These are phyloP conservation scores for Labroides dimidiatus DNA, from an alignment of 2,797 vertebrate species.

Conservation along the genomic window DNA sequence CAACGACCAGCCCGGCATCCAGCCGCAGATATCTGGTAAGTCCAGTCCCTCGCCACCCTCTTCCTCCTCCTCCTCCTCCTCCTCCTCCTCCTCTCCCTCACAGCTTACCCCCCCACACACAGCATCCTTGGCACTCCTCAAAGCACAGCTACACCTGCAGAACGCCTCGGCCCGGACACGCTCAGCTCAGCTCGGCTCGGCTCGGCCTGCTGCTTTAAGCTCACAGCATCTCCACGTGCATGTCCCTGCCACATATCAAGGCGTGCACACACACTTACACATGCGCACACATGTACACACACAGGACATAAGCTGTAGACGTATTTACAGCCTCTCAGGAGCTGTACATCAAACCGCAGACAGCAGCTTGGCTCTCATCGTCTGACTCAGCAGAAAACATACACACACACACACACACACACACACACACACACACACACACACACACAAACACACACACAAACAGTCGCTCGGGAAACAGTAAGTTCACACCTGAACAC, in stretches of 20 bases:
- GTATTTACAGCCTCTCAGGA: conserved; percentile 2
- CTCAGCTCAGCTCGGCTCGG: conserved; percentile 45
- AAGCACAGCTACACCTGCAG: conserved; percentile 68
- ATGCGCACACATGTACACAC: conserved; percentile 23
- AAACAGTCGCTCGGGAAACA: neutral
- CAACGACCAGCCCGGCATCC: conserved; percentile 92
- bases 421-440: neutral
- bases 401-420: too few relatives aligned
- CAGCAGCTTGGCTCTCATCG: conserved; percentile 2
- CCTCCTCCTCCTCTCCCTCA: conserved; percentile 12
- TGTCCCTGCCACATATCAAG: conserved; percentile 64
- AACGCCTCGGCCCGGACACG: conserved; percentile 43
- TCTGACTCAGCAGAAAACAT: conserved; percentile 36
- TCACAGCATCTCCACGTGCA: conserved; percentile 73
- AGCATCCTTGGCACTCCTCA: conserved; percentile 62
- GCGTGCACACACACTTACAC: conserved; percentile 36
- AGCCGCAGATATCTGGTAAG: conserved; percentile 95
- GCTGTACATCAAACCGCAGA: conserved; percentile 2
- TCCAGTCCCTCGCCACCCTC: conserved; percentile 42
- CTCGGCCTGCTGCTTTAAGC: conserved; percentile 60
- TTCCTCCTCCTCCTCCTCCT: conserved; percentile 15
- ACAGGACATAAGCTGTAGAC: conserved; percentile 1
- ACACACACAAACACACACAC: neutral
- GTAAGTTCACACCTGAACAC: neutral
- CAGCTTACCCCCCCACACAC: conserved; percentile 40